Percentiles rank a stretch among this genome's conserved stretches.
Evolutionary conservation across 2,113 vertebrate species (phyloP).

Genomic region (Lipophrys pholis): DNA sequence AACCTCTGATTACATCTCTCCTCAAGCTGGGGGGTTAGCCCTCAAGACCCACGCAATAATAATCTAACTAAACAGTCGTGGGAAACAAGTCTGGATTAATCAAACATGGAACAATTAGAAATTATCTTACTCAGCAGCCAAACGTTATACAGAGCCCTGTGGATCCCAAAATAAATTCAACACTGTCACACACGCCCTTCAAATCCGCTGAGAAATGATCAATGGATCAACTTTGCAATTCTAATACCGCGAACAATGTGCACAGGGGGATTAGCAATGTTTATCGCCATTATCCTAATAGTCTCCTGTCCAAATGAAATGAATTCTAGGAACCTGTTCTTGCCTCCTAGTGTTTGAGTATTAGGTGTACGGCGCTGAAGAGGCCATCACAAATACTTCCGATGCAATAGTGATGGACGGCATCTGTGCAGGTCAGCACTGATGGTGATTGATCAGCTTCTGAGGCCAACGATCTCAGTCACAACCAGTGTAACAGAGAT

Average conservation of each 20-base stretch:
- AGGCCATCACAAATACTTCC: slow-evolving; percentile 12
- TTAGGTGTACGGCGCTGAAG: background rate
- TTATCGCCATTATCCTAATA: slow-evolving; percentile 71
- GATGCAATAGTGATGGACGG: slow-evolving; percentile 47
- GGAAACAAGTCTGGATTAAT: slow-evolving; percentile 48
- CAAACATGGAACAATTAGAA: slow-evolving; percentile 52
- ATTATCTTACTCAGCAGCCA: slow-evolving; percentile 56
- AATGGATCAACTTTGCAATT: slow-evolving; percentile 65
- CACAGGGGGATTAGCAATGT: slow-evolving; percentile 67
- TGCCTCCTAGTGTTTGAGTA: slow-evolving; percentile 5
- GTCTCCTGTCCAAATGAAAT: slow-evolving; percentile 59
- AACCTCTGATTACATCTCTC: slow-evolving; percentile 33
- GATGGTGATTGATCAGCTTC: slow-evolving; percentile 61
- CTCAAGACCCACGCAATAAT: slow-evolving; percentile 23
- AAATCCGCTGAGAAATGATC: slow-evolving; percentile 63
- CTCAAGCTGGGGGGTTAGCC: slow-evolving; percentile 16
- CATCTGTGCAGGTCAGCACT: slow-evolving; percentile 32
- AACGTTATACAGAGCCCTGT: slow-evolving; percentile 39
- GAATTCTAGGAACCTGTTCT: slow-evolving; percentile 50
- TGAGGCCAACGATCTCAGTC: slow-evolving; percentile 19
- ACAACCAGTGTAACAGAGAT: slow-evolving; percentile 39
- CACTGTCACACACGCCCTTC: slow-evolving; percentile 24
- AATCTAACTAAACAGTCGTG: slow-evolving; percentile 20
- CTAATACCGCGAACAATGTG: slow-evolving; percentile 53
- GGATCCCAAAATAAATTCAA: slow-evolving; percentile 51